Conservation (phyloP, 2,888 invertebrate genomes). For the Gryllus longicercus region DNA sequence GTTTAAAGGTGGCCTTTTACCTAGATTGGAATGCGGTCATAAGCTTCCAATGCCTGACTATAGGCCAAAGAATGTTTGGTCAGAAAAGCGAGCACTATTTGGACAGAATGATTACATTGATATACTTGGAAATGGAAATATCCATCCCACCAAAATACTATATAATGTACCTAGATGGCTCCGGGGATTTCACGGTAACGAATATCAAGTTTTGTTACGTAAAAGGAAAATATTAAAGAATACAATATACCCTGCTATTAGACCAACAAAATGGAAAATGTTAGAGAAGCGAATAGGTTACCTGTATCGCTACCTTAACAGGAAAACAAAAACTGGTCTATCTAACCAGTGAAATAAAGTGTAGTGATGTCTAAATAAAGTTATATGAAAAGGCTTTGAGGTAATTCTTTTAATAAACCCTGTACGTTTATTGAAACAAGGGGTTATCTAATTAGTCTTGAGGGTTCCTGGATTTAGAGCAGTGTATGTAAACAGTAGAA, state of each 20-base stretch:
- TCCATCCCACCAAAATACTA: constrained; percentile 79
- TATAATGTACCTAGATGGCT: constrained; percentile 88
- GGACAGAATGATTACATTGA: constrained; percentile 98
- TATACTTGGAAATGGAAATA: constrained; percentile 78
- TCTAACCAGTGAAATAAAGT: background rate
- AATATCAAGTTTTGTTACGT: constrained; percentile 72
- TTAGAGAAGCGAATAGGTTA: constrained; percentile 69
- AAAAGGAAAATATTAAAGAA: constrained; percentile 64
- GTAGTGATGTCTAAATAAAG: background rate
- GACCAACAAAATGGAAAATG: constrained; percentile 76
- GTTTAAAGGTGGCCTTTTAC: constrained; percentile 64
- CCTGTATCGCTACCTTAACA: constrained; percentile 74
- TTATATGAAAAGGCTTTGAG: background rate
- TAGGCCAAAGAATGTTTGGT: constrained; percentile 72
- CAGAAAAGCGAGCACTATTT: constrained; percentile 72
- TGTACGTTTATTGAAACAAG: background rate
- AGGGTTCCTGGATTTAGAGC: no score
- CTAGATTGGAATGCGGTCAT: constrained; percentile 57
- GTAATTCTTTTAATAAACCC: background rate
- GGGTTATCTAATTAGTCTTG: no score
- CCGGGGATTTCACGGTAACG: constrained; percentile 81
- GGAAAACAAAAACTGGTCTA: constrained; percentile 68
- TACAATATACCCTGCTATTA: constrained; percentile 56
- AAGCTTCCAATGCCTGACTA: constrained; percentile 61
- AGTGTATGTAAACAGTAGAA: no score